Percentiles rank a stretch among this genome's conserved stretches.
phyloP scores from a whole-genome alignment of 2,888 invertebrate genomes.

The Ptychoptera albimana region DNA sequence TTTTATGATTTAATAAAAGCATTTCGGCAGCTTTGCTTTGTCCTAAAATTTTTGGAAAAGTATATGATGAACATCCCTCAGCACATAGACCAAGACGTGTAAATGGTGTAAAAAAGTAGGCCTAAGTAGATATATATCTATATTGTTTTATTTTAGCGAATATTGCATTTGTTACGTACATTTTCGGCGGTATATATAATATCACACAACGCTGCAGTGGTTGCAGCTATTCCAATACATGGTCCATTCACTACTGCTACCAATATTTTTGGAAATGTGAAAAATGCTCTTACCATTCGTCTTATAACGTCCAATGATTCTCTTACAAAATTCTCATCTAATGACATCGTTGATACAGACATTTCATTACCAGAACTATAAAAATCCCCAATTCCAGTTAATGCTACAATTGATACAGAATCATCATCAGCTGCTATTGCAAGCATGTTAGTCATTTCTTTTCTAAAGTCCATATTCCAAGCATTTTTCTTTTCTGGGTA shows the following conservation, averaged over 20 bases:
- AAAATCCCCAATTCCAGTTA: constrained; percentile 68
- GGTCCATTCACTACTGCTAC: constrained; percentile 87
- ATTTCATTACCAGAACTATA: constrained; percentile 65
- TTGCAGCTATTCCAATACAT: constrained; percentile 80
- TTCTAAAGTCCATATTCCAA: too few species aligned
- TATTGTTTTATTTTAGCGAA: neutral
- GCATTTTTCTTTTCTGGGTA: too few species aligned
- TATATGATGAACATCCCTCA: constrained; percentile 78
- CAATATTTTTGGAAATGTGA: constrained; percentile 76
- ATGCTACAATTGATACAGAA: constrained; percentile 46
- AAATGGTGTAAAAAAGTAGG: constrained; percentile 82
- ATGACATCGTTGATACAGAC: constrained; percentile 4
- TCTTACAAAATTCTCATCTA: constrained; percentile 3
- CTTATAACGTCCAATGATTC: constrained; percentile 26
- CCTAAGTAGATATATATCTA: constrained; percentile 38
- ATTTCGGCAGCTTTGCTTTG: constrained; percentile 51
- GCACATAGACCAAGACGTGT: constrained; percentile 66
- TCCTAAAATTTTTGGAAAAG: constrained; percentile 75
- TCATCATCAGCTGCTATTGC: constrained; percentile 32
- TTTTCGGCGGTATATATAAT: constrained; percentile 73
- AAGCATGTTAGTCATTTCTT: too few species aligned
- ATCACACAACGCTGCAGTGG: constrained; percentile 74
- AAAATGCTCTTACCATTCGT: constrained; percentile 56
- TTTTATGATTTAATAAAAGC: constrained; percentile 53
- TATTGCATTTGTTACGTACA: constrained; percentile 32